phyloP scores from a whole-genome alignment of 2,797 vertebrate species.

The Enteromius paludinosus region DNA sequence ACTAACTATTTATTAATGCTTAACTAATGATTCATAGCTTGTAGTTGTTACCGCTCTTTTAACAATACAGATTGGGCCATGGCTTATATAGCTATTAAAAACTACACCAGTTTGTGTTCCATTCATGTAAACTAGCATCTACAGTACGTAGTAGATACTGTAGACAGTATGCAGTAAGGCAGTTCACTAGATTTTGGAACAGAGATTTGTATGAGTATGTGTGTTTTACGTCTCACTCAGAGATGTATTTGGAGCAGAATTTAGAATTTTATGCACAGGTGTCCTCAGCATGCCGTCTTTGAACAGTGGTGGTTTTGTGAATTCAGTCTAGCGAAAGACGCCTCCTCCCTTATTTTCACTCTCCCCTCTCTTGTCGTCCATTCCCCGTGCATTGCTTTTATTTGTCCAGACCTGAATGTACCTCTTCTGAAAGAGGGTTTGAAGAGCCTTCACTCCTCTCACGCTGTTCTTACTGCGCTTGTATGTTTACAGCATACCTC shows the following conservation, averaged over 20 bases:
- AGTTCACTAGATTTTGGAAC: neutral
- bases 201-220: neutral
- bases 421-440: conserved; percentile 35
- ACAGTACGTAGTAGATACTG: too few species aligned
- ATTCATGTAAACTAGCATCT: neutral
- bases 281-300: conserved; percentile 59
- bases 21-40: too few species aligned
- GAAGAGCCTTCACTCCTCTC: conserved; percentile 25
- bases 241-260: conserved; percentile 21
- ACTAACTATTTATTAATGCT: too few species aligned
- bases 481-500: conserved; percentile 14
- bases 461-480: neutral
- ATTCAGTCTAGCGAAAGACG: conserved; percentile 30
- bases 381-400: conserved; percentile 26
- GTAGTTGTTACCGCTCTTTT: too few species aligned
- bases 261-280: conserved; percentile 43
- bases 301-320: conserved; percentile 51
- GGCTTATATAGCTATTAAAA: neutral
- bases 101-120: neutral
- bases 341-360: conserved; percentile 34
- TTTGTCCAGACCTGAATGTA: conserved; percentile 44
- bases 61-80: neutral
- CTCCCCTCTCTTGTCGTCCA: conserved; percentile 14
- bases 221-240: conserved; percentile 35
- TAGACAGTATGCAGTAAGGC: neutral